These are phyloP conservation scores for Adela reaumurella DNA, from an alignment of 2,888 invertebrate species.

Conservation along the genomic window DNA sequence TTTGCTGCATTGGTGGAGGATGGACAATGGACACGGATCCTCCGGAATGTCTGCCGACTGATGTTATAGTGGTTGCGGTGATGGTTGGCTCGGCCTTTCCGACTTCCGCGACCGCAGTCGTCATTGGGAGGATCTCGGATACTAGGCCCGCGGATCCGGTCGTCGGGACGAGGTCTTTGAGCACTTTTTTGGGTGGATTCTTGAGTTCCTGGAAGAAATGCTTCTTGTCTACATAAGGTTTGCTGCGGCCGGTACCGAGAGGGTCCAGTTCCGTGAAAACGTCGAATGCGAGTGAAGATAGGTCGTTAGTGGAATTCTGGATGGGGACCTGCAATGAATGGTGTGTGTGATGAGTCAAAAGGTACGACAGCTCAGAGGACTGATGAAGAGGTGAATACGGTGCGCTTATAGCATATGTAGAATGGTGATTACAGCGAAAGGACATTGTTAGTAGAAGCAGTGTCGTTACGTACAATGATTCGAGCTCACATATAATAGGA, in stretches of 20 bases:
- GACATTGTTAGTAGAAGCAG: no score
- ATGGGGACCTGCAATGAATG: no score
- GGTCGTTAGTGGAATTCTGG: conserved; percentile 23
- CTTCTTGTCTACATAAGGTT: conserved; percentile 92
- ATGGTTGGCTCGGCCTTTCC: conserved; percentile 30
- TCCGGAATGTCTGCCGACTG: conserved; percentile 21
- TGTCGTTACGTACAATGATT: no score
- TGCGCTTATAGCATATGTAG: no score
- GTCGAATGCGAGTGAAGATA: conserved; percentile 60
- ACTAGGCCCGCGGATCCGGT: conserved; percentile 32
- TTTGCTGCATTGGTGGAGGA: conserved; percentile 22
- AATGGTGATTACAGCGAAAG: no score
- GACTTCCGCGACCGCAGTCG: conserved; percentile 23
- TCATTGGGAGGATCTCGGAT: conserved; percentile 29
- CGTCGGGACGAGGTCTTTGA: conserved; percentile 74
- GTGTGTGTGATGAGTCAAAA: no score
- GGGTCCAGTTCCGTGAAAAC: conserved; percentile 94
- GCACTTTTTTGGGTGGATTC: conserved; percentile 89
- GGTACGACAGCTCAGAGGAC: no score
- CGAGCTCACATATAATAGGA: no score
- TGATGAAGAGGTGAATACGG: no score
- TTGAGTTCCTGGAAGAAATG: conserved; percentile 94
- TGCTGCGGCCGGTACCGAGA: conserved; percentile 84
- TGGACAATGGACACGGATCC: conserved; percentile 42
- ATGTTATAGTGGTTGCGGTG: conserved; percentile 45